phyloP scores from a whole-genome alignment of 2,888 invertebrate species.

The Ethmia dodecea region DNA sequence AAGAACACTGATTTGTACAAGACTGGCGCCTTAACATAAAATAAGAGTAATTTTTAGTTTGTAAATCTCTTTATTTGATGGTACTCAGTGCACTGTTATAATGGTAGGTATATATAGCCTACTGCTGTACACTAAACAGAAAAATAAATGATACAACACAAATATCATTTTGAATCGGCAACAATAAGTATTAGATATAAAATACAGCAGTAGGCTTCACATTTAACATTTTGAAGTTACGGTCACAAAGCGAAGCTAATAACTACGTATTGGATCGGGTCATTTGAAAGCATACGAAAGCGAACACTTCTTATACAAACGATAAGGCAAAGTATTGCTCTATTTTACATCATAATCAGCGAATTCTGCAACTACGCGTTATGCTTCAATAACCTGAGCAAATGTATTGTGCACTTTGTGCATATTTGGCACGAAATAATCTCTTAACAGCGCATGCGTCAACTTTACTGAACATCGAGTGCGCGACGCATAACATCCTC shows the following conservation, averaged over 20 bases:
- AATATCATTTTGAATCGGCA: neutral
- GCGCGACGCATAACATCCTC: neutral
- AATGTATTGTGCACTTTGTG: conserved; percentile 42
- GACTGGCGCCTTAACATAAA: no score
- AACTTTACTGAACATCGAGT: conserved; percentile 3
- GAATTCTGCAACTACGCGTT: neutral
- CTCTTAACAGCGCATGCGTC: conserved; percentile 19
- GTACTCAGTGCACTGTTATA: conserved; percentile 52
- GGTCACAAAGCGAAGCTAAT: conserved; percentile 28
- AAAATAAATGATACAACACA: neutral
- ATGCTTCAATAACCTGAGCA: conserved; percentile 32
- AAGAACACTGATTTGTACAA: no score
- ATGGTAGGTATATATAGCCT: conserved; percentile 10
- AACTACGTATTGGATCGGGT: conserved; percentile 6
- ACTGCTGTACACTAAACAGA: no score
- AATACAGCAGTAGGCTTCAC: conserved; percentile 35
- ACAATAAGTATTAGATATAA: neutral
- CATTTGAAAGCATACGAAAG: conserved; percentile 12
- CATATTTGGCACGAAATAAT: conserved; percentile 51
- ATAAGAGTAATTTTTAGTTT: conserved; percentile 31
- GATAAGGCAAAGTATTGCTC: conserved; percentile 26
- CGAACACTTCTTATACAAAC: conserved; percentile 20
- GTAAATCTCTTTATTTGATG: conserved; percentile 64
- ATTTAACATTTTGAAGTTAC: conserved; percentile 24
- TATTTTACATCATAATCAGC: conserved; percentile 1